These are phyloP conservation scores for Hirtodrosophila trivittata DNA, from an alignment of 2,888 invertebrate genomes.

Conservation along the genomic window DNA sequence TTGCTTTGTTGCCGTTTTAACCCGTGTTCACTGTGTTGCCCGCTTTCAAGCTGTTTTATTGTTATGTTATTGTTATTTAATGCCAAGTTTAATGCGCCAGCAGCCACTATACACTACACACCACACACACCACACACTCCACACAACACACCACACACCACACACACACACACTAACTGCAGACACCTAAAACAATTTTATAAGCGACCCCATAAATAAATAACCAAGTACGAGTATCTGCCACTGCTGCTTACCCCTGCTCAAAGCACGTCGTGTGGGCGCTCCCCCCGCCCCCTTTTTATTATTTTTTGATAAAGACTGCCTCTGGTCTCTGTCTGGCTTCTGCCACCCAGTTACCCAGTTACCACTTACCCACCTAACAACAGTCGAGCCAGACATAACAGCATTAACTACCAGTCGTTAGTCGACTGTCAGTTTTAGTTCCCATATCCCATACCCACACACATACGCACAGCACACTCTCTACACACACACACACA, in stretches of 20 bases:
- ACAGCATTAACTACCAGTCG: not conserved
- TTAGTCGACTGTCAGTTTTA: slow-evolving; percentile 3
- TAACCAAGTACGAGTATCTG: slow-evolving; percentile 52
- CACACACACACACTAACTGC: slow-evolving; percentile 24
- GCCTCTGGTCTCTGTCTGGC: slow-evolving; percentile 32
- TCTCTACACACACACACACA: slow-evolving; percentile 29
- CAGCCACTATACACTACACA: slow-evolving; percentile 5
- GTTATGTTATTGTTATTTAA: slow-evolving; percentile 77
- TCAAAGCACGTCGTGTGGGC: slow-evolving; percentile 35
- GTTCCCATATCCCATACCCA: slow-evolving; percentile 40
- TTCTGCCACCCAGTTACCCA: slow-evolving; percentile 51
- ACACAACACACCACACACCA: no score
- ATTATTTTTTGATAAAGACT: slow-evolving; percentile 44
- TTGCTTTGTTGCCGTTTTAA: slow-evolving; percentile 19
- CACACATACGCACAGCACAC: slow-evolving; percentile 25
- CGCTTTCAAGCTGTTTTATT: slow-evolving; percentile 62
- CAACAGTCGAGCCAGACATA: not conserved
- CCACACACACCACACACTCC: no score
- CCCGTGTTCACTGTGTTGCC: slow-evolving; percentile 1
- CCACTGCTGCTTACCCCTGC: slow-evolving; percentile 42
- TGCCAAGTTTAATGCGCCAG: slow-evolving; percentile 73
- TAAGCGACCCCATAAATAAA: slow-evolving; percentile 58
- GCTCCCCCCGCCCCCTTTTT: not conserved
- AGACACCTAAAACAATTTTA: slow-evolving; percentile 72
- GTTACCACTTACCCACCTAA: not conserved